Evolutionary conservation across 2,113 vertebrate genomes (phyloP).

Genomic region (Entelurus aequoreus): DNA sequence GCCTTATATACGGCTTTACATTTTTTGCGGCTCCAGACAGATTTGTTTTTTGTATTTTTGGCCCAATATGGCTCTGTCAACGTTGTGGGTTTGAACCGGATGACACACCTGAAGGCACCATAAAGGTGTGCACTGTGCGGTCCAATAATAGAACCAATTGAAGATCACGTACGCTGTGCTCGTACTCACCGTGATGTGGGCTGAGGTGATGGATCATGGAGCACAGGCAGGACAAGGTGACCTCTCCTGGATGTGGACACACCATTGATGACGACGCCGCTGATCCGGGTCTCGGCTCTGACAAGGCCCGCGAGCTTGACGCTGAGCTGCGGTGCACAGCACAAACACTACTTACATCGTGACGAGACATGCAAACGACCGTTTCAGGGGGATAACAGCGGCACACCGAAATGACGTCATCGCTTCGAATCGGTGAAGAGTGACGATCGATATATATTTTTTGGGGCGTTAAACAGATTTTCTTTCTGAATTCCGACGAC

Average conservation of each 20-base stretch:
- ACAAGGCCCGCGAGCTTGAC: slow-evolving; percentile 53
- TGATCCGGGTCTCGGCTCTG: slow-evolving; percentile 44
- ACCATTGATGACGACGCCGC: slow-evolving; percentile 72
- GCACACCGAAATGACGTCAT: not conserved
- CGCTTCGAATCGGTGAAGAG: not conserved
- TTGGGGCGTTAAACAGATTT: not conserved
- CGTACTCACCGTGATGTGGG: slow-evolving; percentile 57
- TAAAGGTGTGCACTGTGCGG: not conserved
- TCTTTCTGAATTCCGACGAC: not conserved
- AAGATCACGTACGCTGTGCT: not conserved
- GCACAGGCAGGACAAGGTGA: slow-evolving; percentile 61
- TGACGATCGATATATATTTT: not conserved
- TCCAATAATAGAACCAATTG: not conserved
- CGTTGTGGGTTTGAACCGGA: too few species aligned
- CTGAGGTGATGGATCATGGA: slow-evolving; percentile 61
- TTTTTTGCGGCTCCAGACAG: too few species aligned
- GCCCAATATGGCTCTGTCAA: too few species aligned
- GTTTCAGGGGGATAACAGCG: too few species aligned
- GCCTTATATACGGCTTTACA: too few species aligned
- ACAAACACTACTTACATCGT: not conserved
- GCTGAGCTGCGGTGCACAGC: slow-evolving; percentile 36
- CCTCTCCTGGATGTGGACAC: slow-evolving; percentile 70
- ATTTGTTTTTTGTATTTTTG: too few species aligned
- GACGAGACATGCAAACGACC: not conserved
- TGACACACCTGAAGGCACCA: too few species aligned